These are phyloP conservation scores for Ceratosolen fusciceps DNA, from an alignment of 1,140 invertebrate genomes.

Conservation along the genomic window DNA sequence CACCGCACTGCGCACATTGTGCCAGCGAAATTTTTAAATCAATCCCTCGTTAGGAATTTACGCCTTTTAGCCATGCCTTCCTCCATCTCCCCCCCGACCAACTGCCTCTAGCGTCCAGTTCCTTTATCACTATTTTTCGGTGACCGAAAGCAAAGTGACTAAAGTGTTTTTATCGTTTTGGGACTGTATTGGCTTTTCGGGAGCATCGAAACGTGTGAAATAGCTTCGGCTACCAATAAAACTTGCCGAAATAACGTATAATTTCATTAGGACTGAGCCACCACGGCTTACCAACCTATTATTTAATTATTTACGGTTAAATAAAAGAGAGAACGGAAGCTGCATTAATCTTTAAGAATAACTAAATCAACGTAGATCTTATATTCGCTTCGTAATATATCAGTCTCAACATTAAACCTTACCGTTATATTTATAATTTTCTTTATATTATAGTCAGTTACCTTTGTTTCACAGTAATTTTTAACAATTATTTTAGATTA, in stretches of 20 bases:
- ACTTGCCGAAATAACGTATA: not conserved
- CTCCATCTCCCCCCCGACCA: too few species aligned
- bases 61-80: not conserved
- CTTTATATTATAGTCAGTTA: too few species aligned
- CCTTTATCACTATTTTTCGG: not conserved
- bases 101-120: too few species aligned
- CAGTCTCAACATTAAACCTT: too few species aligned
- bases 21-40: conserved; percentile 31
- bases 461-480: too few species aligned
- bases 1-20: conserved; percentile 13
- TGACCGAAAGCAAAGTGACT: not conserved
- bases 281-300: not conserved
- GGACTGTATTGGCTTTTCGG: not conserved
- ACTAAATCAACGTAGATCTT: too few species aligned
- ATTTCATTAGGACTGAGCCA: not conserved
- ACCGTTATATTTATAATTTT: too few species aligned
- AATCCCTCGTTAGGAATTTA: conserved; percentile 31
- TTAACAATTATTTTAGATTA: too few species aligned
- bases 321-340: not conserved
- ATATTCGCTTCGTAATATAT: too few species aligned
- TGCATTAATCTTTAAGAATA: too few species aligned
- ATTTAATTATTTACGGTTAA: not conserved
- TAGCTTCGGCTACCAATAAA: not conserved
- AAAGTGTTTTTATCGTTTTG: not conserved
- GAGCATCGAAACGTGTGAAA: not conserved